phyloP scores from a whole-genome alignment of 2,888 invertebrate species.

The Cremastobaeus sp. region DNA sequence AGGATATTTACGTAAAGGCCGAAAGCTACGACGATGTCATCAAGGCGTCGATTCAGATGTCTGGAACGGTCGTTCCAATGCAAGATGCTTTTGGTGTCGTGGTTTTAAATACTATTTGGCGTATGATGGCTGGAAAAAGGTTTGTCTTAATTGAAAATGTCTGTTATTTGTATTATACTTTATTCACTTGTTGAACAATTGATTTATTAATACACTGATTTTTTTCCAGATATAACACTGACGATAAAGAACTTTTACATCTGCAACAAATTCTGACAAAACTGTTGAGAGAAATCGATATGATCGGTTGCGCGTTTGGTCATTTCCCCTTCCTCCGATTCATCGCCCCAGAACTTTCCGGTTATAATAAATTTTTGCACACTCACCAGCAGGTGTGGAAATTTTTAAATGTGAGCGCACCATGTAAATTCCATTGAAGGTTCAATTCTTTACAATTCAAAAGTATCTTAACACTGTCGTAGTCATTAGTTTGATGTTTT shows the following conservation, averaged over 20 bases:
- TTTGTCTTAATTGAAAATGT: too few relatives aligned
- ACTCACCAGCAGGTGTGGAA: slow-evolving; percentile 86
- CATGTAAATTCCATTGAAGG: slow-evolving; percentile 32
- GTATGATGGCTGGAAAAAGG: slow-evolving; percentile 87
- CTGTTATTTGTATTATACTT: too few relatives aligned
- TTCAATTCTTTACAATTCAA: slow-evolving; percentile 27
- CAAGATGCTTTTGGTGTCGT: slow-evolving; percentile 87
- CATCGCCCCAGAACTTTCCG: slow-evolving; percentile 86
- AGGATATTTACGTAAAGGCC: slow-evolving; percentile 72
- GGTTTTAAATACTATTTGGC: slow-evolving; percentile 89
- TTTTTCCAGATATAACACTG: slow-evolving; percentile 82
- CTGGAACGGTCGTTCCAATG: slow-evolving; percentile 82
- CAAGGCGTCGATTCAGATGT: slow-evolving; percentile 62
- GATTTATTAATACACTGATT: not conserved
- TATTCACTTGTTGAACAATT: too few relatives aligned
- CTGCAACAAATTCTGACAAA: slow-evolving; percentile 85
- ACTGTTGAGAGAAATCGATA: slow-evolving; percentile 86
- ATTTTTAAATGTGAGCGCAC: slow-evolving; percentile 80
- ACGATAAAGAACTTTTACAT: slow-evolving; percentile 84
- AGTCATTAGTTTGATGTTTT: too few relatives aligned
- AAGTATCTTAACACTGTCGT: too few relatives aligned
- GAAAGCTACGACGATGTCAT: slow-evolving; percentile 69
- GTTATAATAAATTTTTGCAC: slow-evolving; percentile 86
- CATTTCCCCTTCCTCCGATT: slow-evolving; percentile 86
- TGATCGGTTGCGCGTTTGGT: slow-evolving; percentile 89